Percentiles rank a stretch among this genome's conserved stretches.
Conservation (phyloP, 92 coral and sea anemone species). For the Bergia sp. region DNA sequence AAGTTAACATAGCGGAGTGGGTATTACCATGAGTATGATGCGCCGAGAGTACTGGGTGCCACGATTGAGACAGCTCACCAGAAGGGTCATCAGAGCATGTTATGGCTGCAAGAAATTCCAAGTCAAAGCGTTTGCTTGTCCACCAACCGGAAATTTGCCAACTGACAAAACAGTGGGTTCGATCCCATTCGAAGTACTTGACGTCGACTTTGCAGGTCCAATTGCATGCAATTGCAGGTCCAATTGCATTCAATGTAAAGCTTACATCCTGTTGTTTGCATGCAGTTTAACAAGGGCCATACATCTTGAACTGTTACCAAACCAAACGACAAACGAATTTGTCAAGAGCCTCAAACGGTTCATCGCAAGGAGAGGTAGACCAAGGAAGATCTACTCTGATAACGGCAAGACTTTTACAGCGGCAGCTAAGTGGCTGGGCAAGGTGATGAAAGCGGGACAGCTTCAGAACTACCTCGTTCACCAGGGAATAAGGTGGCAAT, state of each 20-base stretch:
- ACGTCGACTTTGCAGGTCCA: too few species aligned
- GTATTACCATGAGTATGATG: too few species aligned
- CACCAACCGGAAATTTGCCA: constrained; percentile 5
- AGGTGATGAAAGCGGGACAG: constrained; percentile 8
- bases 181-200: too few species aligned
- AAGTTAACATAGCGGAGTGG: constrained; percentile 46
- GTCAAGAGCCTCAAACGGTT: background rate
- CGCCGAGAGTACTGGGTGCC: too few species aligned
- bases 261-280: too few species aligned
- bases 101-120: too few species aligned
- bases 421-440: constrained; percentile 38
- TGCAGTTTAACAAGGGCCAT: background rate
- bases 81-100: background rate
- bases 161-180: constrained; percentile 6
- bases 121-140: background rate
- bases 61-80: constrained; percentile 20
- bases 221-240: background rate
- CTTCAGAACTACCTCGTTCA: constrained; percentile 5
- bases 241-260: too few species aligned
- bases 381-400: constrained; percentile 13
- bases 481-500: constrained; percentile 35
- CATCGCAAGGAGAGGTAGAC: background rate
- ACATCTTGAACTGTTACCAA: too few species aligned
- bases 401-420: constrained; percentile 22
- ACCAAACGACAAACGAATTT: background rate